Percentiles rank a stretch among this genome's conserved stretches.
These are phyloP conservation scores for Melanotaenia maccullochi DNA, from an alignment of 2,797 vertebrate genomes.

Conservation along the genomic window DNA sequence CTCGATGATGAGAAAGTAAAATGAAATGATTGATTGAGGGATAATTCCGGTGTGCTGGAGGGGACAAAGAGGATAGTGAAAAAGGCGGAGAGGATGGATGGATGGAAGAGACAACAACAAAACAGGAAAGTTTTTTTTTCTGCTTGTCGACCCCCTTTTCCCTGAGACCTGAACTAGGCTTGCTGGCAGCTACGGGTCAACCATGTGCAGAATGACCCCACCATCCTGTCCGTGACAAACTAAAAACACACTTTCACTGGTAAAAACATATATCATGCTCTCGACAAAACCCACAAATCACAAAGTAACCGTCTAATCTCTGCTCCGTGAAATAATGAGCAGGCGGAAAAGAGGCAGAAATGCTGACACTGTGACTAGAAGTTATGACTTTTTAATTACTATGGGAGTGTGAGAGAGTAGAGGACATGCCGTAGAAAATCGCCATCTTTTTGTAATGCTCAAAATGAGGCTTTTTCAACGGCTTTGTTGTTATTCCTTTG, in stretches of 20 bases:
- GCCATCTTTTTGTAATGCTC: slow-evolving; percentile 36
- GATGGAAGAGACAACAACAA: background rate
- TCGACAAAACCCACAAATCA: background rate
- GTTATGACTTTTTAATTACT: slow-evolving; percentile 71
- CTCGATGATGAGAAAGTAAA: slow-evolving; percentile 44
- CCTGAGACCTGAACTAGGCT: slow-evolving; percentile 59
- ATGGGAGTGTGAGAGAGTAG: slow-evolving; percentile 11
- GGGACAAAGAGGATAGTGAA: background rate
- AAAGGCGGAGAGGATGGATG: background rate
- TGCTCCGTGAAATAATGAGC: slow-evolving; percentile 37
- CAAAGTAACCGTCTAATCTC: slow-evolving; percentile 31
- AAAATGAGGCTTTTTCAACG: slow-evolving; percentile 56
- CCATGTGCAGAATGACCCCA: slow-evolving; percentile 77
- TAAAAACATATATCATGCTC: background rate
- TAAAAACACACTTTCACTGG: slow-evolving; percentile 15
- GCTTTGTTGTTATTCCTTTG: slow-evolving; percentile 37
- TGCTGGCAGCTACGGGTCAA: slow-evolving; percentile 50
- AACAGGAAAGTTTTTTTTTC: slow-evolving; percentile 26
- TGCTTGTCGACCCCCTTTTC: slow-evolving; percentile 51
- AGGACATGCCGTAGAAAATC: slow-evolving; percentile 28
- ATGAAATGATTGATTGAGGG: slow-evolving; percentile 62
- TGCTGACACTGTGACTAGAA: slow-evolving; percentile 65
- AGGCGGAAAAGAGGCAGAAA: slow-evolving; percentile 31
- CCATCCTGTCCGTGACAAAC: slow-evolving; percentile 62
- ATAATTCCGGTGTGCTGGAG: slow-evolving; percentile 27